These are phyloP conservation scores for Paelopatides confundens DNA, from an alignment of 53 echinoderm and acorn worm species.

Conservation along the genomic window DNA sequence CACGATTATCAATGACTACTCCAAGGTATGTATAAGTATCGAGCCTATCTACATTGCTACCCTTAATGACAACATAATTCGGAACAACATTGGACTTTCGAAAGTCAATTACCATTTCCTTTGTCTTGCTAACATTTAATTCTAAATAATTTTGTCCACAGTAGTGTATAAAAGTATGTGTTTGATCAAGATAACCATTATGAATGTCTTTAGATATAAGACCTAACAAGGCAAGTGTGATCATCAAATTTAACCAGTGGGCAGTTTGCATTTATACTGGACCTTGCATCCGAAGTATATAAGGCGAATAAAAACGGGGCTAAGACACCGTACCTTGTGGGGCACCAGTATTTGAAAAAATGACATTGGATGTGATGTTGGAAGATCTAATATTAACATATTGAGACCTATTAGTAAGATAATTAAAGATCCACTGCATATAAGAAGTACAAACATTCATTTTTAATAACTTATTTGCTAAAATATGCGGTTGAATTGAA, in stretches of 20 bases:
- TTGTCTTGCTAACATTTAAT: neutral
- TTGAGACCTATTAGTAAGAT: too few relatives aligned
- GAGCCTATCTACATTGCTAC: neutral
- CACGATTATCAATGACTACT: neutral
- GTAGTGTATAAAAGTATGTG: neutral
- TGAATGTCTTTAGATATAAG: neutral
- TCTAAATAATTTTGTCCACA: neutral
- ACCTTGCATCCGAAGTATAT: neutral
- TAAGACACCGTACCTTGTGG: neutral
- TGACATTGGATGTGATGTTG: too few relatives aligned
- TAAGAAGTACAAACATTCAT: too few relatives aligned
- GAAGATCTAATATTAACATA: too few relatives aligned
- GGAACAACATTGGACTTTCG: neutral
- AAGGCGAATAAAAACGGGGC: neutral
- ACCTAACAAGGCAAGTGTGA: neutral
- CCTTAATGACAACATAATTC: neutral
- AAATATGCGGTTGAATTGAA: too few relatives aligned
- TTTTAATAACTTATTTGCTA: too few relatives aligned
- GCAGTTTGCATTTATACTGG: neutral
- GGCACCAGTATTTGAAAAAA: too few relatives aligned
- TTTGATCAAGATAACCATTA: neutral
- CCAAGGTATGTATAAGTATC: neutral
- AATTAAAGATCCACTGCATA: too few relatives aligned
- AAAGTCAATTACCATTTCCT: slow-evolving; percentile 14
- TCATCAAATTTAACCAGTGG: neutral